Evolutionary conservation across 2,113 vertebrate species (phyloP), one percentile per base, ranked within the genome.

Genomic region (Sterna hirundo): DNA sequence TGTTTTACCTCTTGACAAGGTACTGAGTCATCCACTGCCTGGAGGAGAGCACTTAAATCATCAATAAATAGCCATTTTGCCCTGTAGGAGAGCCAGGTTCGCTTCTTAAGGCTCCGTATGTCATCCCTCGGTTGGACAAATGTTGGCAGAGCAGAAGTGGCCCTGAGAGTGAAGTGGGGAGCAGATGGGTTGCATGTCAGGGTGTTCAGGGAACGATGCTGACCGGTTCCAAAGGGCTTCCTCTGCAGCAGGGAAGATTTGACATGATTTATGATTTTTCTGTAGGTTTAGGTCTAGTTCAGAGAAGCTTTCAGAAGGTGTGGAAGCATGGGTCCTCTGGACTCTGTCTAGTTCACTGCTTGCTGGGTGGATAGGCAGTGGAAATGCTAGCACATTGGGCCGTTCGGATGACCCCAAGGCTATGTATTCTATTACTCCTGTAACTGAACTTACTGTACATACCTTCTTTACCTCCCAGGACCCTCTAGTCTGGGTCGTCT

Each of bases 1-100:
- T 88, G 42, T 95, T 97, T 97, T 96, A 93, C 89, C 83, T 94
- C 69, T 82, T 38, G n/a, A 94, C 82, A 97, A 94, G 83, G 86
- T 94, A 96, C 66, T 83, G 72, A 97, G 74, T 96, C 90, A 95
- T 97, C 51, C 75, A 69, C 54, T 96, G 92, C 89, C 66, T 95
- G 26, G 80, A 93, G 82, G 70, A 91, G 92, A 90, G 36, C 62
- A 83, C 54, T 96, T 97, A 96, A 96, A 97, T 97, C 79, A 80
- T 95, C 69, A 72, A 22, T 95, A 95, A 96, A 88, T 60, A 74
- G 34, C 34, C 57, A 21, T 94, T 94, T 15, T 87, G 26, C 69
- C 76, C 90, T 81, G 29, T 71, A 88, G n/a, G 76, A 81, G 93
- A 96, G 49, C 57, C 30, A 55, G 42, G 6, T 94, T 93, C 2